Base-by-base conservation (phyloP, 1,140 invertebrate genomes). In the Sipha flava region DNA sequence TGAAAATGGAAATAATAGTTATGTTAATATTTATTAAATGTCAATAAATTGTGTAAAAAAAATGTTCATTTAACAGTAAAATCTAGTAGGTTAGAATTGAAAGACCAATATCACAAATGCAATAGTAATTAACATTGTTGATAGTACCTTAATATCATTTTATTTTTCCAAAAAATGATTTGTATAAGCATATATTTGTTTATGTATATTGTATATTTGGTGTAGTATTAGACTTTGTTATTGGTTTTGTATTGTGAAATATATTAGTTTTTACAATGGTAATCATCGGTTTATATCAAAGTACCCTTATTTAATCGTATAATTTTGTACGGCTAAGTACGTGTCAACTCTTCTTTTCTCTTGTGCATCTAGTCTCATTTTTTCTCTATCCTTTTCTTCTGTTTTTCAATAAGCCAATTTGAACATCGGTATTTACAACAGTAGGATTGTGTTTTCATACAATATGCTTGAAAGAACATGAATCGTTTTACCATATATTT, bases 401-500 rank as follows among this genome's bases (percentile, higher is more conserved):
- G 40, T 14, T 70, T 70, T 70, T 47, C 66, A 70, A 70, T 70
- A 70, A 70, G 66, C 66, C 40, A 70, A 70, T 70, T n/a, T 47
- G 66, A 70, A 26, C 43, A 43, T 47, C 3, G 66, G 43, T 26
- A 70, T 70, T 47, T 7, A 43, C 66, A 7, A 70, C 66, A 47
- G 40, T 43, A n/a, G 66, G 23, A 70, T 47, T 47, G 66, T 70
- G 66, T 70, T 45, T 70, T 70, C 66, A 47, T 43, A 70, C 66
- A 43, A 43, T 45, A 16, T 47, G 66, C 66, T 23, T 4, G 66
- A 47, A 70, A 5, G 40, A 26, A 70, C 66, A 70, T 70, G 47
- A 47, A 70, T 70, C 66, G 66, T 47, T 47, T 18, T 70, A 47
- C 26, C 43, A 34, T 59, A 16, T 31, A 26, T 45, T 70, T 68